Base-by-base conservation (phyloP, 2,797 vertebrate genomes). In the Sparus aurata region DNA sequence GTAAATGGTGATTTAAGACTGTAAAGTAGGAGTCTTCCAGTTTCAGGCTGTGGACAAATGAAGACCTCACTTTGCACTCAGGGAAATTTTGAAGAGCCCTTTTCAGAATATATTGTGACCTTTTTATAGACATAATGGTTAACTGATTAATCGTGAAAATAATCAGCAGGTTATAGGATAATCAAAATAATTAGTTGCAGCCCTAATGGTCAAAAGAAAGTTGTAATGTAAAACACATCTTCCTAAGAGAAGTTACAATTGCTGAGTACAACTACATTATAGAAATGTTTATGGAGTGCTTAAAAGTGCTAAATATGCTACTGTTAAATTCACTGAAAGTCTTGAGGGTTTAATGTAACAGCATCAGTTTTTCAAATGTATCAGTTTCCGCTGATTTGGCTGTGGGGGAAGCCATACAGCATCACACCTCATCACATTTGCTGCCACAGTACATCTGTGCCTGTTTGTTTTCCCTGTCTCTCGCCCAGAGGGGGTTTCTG, bases 391-490 rank as follows among this genome's bases (percentile, higher is more conserved):
- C 45, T 47, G 6, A 69, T 66, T 27, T 22, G 49, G 22, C 63
- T 25, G 43, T 7, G 25, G 67, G 67, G n/a, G 41, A 83, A 62
- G 53, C 25, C 9, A 5, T 25, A 64, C 61, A 38, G 72, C 75
- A 69, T 87, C 82, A 53, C 17, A 66, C 85, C 62, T 72, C 60
- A 15, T 72, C 84, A 69, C 80, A 82, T 83, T 84, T 52, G 12
- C 59, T 65, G 79, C 80, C 5, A 54, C 22, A 13, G 67, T 69
- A 50, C 85, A 86, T 89, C 82, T 86, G 89, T 20, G 20, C 65
- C 81, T 87, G 83, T 92, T 92, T 94, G 80, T 89, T 90, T 84
- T 91, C 43, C 71, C 52, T 78, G 25, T 22, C 60, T 60, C 55
- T 70, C 20, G 1, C 85, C 72, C 71, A 12, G 69, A 16, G 81